Base-by-base conservation (phyloP, 2,797 vertebrate genomes). In the Macropus fuliginosus region DNA sequence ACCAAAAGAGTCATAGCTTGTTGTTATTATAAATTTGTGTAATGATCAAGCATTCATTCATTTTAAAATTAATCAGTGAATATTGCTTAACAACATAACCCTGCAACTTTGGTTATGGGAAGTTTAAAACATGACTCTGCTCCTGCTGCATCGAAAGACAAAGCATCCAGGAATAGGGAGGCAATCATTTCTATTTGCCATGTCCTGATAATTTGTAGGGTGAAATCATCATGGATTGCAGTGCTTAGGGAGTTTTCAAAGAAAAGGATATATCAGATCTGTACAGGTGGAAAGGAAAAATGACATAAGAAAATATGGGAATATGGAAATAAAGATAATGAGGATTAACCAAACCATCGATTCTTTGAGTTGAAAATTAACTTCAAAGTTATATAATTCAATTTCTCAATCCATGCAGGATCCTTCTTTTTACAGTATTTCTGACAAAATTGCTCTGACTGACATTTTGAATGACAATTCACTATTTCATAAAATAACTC, bases 291-390 rank as follows among this genome's bases (percentile, higher is more conserved):
- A 40, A 81, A 81, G 18, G 18, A 24, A 9, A 81, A 81, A 40
- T 10, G 16, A 74, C n/a, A n/a, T 74, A 81, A 74, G 66, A 40
- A 74, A 40, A 81, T 81, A 40, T 40, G 18, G 14, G 16, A 5
- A 56, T 93, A 66, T 66, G 14, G 28, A 92, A 95, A 91, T 87
- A 12, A 95, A 91, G 95, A 93, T 81, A 87, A 50, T 50, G 27
- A 56, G 91, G 92, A 95, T 57, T 55, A 34, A n/a, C 54, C 31
- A 91, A 55, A 46, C 92, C 66, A 34, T 28, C 62, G 93, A 46
- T 81, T 46, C 9, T 81, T 27, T 11, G 8, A 81, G 40, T 81
- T 81, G 74, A 46, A 81, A 81, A 81, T 81, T 24, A 81, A 27
- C 74, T 46, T 74, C n/a, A 74, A 74, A 74, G n/a, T n/a, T 40